Base-by-base conservation (phyloP, 2,888 invertebrate species). In the Ferdinandea cuprea region DNA sequence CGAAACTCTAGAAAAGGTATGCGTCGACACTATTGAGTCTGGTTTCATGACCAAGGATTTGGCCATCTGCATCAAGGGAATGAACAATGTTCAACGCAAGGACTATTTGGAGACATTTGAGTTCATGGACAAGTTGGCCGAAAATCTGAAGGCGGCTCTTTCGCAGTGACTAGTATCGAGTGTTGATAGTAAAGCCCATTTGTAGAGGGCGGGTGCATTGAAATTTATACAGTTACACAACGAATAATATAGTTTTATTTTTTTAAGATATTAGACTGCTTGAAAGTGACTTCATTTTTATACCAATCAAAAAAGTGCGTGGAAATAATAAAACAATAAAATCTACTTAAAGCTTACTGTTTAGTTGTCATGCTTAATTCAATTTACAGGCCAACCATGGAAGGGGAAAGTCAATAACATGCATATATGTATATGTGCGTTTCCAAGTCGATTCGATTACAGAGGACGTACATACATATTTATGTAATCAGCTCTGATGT, bases 1-100 rank as follows among this genome's bases (percentile, higher is more conserved):
- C n/a, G 93, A 95, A 86, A 94, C 94, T 21, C 92, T 99, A 66
- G 99, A 99, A 89, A 93, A 93, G 84, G 98, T 98, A 15, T 99
- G 99, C 91, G 91, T 99, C 80, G 96, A 96, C 86, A 99, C 99
- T 0, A 98, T 99, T 86, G 98, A 99, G 91, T 92, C 95, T 71
- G 99, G 99, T 30, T 92, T 93, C 86, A 98, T 99, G 98, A 99
- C 99, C 66, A 99, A 99, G 91, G 99, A 99, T 93, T 93, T 99
- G 89, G 99, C 99, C 48, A 97, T 99, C 90, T 99, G 99, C 90
- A 95, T 99, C 88, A 99, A 99, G 92, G 98, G 98, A 85, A 95
- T 97, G 94, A 94, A 92, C 91, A 95, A 94, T 86, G 91, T 91
- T 3, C 74, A 89, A 52, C 92, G 97, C 85, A 91, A 93, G 17